Percentiles rank a stretch among this genome's conserved stretches.
phyloP scores from a whole-genome alignment of 2,113 vertebrate genomes.

The Stercorarius parasiticus region DNA sequence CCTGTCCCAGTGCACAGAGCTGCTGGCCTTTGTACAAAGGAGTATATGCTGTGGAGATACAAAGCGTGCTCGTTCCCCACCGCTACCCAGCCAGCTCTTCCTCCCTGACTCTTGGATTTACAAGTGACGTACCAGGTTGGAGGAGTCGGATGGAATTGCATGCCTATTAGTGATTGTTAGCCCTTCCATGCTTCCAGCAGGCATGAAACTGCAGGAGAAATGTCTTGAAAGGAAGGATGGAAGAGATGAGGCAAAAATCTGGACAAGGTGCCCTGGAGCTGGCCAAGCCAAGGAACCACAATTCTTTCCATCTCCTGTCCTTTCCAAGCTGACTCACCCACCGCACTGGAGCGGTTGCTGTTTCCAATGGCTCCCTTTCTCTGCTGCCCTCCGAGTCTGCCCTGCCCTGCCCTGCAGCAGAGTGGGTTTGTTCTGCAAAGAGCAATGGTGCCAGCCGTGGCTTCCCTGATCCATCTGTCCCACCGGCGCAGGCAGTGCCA shows the following conservation, averaged over 20 bases:
- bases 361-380: not conserved
- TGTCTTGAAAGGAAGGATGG: not conserved
- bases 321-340: slow-evolving; percentile 23
- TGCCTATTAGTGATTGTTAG: not conserved
- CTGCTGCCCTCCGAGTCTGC: not conserved
- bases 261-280: not conserved
- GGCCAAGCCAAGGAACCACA: not conserved
- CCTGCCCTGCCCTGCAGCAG: not conserved
- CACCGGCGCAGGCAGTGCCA: not conserved
- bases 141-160: not conserved
- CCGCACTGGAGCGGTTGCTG: accelerated
- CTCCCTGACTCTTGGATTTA: not conserved
- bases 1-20: not conserved
- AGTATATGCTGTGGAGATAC: not conserved
- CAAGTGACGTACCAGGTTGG: not conserved
- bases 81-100: not conserved
- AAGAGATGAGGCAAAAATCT: slow-evolving; percentile 28
- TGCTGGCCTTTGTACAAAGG: not conserved
- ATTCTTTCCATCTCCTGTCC: not conserved
- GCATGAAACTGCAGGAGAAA: not conserved
- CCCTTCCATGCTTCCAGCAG: not conserved
- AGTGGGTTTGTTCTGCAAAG: not conserved
- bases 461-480: not conserved
- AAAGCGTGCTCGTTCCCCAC: not conserved
- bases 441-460: not conserved